Conservation (phyloP, 2,797 vertebrate species). For the Alosa sapidissima region DNA sequence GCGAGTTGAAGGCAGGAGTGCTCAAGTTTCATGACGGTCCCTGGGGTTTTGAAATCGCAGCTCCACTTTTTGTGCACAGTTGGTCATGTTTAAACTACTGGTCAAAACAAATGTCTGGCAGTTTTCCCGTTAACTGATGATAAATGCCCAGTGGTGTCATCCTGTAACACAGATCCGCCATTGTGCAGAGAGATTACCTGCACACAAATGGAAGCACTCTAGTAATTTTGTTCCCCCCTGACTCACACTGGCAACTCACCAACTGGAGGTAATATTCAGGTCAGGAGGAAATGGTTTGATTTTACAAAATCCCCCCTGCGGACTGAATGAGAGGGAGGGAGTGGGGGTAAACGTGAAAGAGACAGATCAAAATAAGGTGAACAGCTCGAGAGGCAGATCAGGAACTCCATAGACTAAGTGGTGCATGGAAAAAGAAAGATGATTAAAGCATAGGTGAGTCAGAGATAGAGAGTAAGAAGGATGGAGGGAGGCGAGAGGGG, state of each 20-base stretch:
- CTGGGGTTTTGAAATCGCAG: background rate
- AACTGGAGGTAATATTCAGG: constrained; percentile 62
- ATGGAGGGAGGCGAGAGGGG: background rate
- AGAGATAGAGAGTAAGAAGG: background rate
- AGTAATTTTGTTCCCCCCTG: background rate
- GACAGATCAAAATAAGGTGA: background rate
- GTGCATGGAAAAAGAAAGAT: background rate
- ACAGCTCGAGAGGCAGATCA: background rate
- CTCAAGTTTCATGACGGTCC: background rate
- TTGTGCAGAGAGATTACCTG: background rate
- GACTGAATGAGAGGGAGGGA: constrained; percentile 29
- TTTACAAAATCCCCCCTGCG: constrained; percentile 59
- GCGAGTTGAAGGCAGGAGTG: background rate
- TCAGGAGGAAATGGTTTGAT: constrained; percentile 62
- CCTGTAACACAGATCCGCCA: background rate
- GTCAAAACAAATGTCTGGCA: constrained; percentile 21
- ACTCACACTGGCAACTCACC: constrained; percentile 30
- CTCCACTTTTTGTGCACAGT: constrained; percentile 6
- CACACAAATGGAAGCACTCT: constrained; percentile 18
- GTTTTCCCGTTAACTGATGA: background rate
- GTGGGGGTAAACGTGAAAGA: constrained; percentile 28
- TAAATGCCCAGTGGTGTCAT: background rate
- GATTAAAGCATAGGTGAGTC: constrained; percentile 14
- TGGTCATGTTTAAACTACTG: constrained; percentile 8
- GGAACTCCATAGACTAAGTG: background rate